A percentile compares a stretch with the other conserved stretches of the same genome.
These are phyloP conservation scores for Cerastis rubricosa DNA, from an alignment of 2,888 invertebrate genomes.

Conservation along the genomic window DNA sequence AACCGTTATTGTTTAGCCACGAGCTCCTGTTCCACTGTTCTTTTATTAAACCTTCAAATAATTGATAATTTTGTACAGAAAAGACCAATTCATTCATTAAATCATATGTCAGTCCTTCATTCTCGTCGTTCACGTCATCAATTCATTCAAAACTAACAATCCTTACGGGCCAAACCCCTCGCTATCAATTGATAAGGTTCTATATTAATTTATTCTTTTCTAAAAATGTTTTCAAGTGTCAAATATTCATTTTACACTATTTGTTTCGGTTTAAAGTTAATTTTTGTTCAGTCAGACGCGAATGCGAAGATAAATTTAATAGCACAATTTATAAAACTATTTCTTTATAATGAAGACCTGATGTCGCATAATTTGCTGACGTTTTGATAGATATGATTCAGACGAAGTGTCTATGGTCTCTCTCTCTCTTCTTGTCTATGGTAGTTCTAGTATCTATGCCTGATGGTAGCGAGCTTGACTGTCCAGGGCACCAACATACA, in stretches of 20 bases:
- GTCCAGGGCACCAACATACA: neutral
- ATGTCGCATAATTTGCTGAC: constrained; percentile 12
- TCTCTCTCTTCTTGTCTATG: too few relatives aligned
- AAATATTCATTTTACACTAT: constrained; percentile 50
- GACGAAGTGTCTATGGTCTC: neutral
- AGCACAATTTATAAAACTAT: constrained; percentile 6
- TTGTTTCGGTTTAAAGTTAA: constrained; percentile 3
- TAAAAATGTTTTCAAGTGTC: constrained; percentile 37
- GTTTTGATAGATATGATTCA: neutral
- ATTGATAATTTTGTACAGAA: constrained; percentile 26
- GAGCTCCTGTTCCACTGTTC: too few relatives aligned
- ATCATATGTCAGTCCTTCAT: constrained; percentile 10
- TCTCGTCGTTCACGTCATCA: neutral
- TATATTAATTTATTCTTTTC: neutral
- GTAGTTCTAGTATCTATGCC: too few relatives aligned
- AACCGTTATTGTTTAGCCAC: too few relatives aligned
- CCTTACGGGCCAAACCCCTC: neutral
- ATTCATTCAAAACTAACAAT: constrained; percentile 18
- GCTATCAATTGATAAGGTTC: constrained; percentile 23
- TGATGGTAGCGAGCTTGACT: neutral
- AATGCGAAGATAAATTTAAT: constrained; percentile 34
- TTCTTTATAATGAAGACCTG: constrained; percentile 30
- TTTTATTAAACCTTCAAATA: neutral
- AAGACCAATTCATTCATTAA: constrained; percentile 10
- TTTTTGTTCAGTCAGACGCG: constrained; percentile 30